phyloP scores from a whole-genome alignment of 2,888 invertebrate genomes.

The Meteorus colon region DNA sequence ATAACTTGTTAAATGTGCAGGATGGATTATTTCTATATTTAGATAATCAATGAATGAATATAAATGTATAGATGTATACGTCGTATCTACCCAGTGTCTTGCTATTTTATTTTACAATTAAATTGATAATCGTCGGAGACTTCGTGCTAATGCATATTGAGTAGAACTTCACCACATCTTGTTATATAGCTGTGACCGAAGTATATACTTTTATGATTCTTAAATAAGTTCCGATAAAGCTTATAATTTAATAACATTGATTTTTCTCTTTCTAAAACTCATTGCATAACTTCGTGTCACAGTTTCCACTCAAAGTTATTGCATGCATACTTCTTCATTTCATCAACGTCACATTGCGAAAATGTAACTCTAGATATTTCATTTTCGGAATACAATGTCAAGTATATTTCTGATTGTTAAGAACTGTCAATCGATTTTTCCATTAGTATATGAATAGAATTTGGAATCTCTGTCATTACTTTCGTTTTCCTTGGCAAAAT shows the following conservation, averaged over 20 bases:
- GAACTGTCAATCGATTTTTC: no score
- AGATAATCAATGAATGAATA: conserved; percentile 64
- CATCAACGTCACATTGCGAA: background rate
- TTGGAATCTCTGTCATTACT: no score
- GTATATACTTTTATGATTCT: background rate
- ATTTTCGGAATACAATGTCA: no score
- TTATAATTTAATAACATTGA: background rate
- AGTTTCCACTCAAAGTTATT: background rate
- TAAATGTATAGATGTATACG: background rate
- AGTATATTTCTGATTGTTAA: no score
- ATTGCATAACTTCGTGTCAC: background rate
- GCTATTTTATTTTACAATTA: conserved; percentile 30
- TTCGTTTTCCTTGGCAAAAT: no score
- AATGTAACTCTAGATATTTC: no score
- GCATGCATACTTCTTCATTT: background rate
- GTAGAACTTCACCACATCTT: background rate
- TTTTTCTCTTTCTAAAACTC: background rate
- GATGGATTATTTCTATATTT: conserved; percentile 61
- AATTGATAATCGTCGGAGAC: background rate
- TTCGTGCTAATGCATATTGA: background rate
- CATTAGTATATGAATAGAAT: no score
- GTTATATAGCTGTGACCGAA: background rate
- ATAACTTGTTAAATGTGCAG: background rate
- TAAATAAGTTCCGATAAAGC: background rate
- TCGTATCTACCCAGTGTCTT: background rate